Evolutionary conservation across 2,888 invertebrate genomes (phyloP).

Genomic region (Epirrita christyi): DNA sequence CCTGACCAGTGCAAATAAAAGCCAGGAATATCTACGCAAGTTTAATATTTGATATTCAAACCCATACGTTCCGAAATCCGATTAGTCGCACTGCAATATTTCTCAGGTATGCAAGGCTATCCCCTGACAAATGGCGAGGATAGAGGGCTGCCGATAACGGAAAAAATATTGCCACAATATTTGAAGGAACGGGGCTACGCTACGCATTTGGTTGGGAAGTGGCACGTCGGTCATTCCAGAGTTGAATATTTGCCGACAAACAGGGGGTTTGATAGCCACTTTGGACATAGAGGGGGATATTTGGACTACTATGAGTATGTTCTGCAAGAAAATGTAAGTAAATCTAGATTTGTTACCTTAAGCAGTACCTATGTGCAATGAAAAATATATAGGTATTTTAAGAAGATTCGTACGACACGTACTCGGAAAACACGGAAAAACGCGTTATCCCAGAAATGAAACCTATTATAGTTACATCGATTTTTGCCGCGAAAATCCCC

Average conservation of each 20-base stretch:
- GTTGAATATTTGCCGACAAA: conserved; percentile 86
- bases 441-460: too few relatives aligned
- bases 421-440: too few relatives aligned
- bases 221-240: conserved; percentile 87
- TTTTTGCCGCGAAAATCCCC: too few relatives aligned
- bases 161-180: conserved; percentile 85
- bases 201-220: conserved; percentile 93
- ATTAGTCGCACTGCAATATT: conserved; percentile 25
- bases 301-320: conserved; percentile 90
- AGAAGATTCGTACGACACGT: too few relatives aligned
- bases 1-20: neutral
- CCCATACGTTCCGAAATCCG: conserved; percentile 19
- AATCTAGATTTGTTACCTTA: neutral
- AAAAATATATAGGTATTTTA: neutral
- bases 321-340: conserved; percentile 62
- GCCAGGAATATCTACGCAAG: neutral
- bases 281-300: conserved; percentile 93
- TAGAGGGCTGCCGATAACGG: conserved; percentile 70
- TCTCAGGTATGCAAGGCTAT: conserved; percentile 74
- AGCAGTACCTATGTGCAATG: too few relatives aligned
- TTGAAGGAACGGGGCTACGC: conserved; percentile 88
- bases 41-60: conserved; percentile 18
- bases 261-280: conserved; percentile 93
- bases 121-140: conserved; percentile 73
- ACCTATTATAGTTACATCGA: too few relatives aligned